phyloP scores from a whole-genome alignment of 2,797 vertebrate genomes.

The Tragelaphus eurycerus region DNA sequence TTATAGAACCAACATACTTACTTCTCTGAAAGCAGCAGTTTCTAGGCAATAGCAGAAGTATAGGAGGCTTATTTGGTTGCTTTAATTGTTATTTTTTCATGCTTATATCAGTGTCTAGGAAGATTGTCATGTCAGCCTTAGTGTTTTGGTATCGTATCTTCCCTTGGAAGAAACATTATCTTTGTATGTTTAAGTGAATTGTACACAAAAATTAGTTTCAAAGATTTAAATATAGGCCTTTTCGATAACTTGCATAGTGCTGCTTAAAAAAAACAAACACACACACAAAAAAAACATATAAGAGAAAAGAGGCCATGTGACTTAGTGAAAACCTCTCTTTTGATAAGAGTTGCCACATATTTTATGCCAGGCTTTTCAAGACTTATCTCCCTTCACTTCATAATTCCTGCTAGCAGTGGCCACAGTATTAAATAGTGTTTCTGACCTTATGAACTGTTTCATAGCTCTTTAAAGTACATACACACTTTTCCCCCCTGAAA shows the following conservation, averaged over 20 bases:
- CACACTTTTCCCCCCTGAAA: constrained; percentile 22
- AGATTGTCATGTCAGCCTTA: not conserved
- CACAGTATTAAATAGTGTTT: constrained; percentile 59
- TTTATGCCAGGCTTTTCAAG: constrained; percentile 60
- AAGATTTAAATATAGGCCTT: not conserved
- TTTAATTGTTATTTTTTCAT: not conserved
- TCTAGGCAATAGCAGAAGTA: not conserved
- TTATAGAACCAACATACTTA: not conserved
- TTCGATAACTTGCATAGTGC: not conserved
- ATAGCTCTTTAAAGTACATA: not conserved
- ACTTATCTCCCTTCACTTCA: constrained; percentile 49
- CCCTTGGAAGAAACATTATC: not conserved
- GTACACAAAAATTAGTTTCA: constrained; percentile 7
- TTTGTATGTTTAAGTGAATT: constrained; percentile 29
- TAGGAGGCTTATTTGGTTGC: not conserved
- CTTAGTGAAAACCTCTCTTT: constrained; percentile 49
- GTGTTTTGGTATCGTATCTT: constrained; percentile 21
- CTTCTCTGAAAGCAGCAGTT: not conserved
- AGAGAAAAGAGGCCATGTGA: not conserved
- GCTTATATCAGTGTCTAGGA: not conserved
- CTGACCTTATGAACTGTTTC: constrained; percentile 23
- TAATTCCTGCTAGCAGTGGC: constrained; percentile 62
- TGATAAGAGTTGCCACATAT: constrained; percentile 43
- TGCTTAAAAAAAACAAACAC: not conserved
- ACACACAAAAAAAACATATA: fast-evolving